Conservation (phyloP, 2,888 invertebrate genomes). For the Rapana venosa region DNA sequence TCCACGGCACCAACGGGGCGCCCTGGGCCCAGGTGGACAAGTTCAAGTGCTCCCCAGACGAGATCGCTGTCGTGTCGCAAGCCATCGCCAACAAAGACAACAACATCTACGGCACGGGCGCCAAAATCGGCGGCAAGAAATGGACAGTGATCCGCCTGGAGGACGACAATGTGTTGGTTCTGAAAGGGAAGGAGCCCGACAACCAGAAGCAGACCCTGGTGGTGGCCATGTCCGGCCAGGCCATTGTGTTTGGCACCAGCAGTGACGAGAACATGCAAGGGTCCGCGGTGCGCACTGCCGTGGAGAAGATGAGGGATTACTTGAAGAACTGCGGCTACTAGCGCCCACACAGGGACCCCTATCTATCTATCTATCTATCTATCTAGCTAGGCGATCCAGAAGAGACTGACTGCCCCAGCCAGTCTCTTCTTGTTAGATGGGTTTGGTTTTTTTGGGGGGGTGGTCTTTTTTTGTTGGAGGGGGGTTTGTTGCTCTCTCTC, state of each 20-base stretch:
- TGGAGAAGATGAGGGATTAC: slow-evolving; percentile 49
- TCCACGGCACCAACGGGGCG: slow-evolving; percentile 49
- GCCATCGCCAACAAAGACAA: slow-evolving; percentile 42
- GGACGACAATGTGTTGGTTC: slow-evolving; percentile 40
- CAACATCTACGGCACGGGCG: slow-evolving; percentile 45
- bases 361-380: not conserved
- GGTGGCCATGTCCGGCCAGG: slow-evolving; percentile 42
- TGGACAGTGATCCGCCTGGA: slow-evolving; percentile 51
- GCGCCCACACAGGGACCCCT: not conserved
- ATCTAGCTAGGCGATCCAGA: not conserved
- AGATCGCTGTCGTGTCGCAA: slow-evolving; percentile 38
- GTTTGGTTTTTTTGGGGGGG: not conserved
- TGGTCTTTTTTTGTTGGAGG: not conserved
- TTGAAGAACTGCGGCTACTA: slow-evolving; percentile 45
- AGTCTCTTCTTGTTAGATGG: not conserved
- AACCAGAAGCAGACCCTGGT: slow-evolving; percentile 47
- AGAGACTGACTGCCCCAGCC: too few relatives aligned
- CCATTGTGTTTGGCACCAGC: slow-evolving; percentile 47
- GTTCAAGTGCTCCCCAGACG: slow-evolving; percentile 45
- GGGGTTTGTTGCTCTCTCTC: not conserved
- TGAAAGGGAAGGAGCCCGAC: slow-evolving; percentile 49
- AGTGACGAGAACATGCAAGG: slow-evolving; percentile 44
- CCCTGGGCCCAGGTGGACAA: slow-evolving; percentile 43
- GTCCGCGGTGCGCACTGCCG: slow-evolving; percentile 40
- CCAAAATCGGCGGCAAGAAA: slow-evolving; percentile 41